These are phyloP conservation scores for Clusia tigrina DNA, from an alignment of 2,888 invertebrate species.

Conservation along the genomic window DNA sequence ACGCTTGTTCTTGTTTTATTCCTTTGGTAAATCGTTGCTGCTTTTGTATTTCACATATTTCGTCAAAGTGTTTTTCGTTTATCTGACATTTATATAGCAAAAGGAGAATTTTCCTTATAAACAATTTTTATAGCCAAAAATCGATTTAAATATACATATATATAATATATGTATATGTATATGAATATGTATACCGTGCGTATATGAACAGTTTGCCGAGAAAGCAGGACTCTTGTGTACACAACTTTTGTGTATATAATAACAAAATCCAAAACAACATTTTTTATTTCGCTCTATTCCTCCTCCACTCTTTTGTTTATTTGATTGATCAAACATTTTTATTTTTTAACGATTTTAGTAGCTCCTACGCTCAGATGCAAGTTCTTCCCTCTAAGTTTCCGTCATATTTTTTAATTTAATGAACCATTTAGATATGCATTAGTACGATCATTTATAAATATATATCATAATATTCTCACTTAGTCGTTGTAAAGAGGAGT, in stretches of 20 bases:
- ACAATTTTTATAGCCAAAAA: background rate
- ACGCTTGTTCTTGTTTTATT: background rate
- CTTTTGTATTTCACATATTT: background rate
- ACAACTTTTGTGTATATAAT: slow-evolving; percentile 32
- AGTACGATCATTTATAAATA: too few species aligned
- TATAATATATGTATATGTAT: slow-evolving; percentile 19
- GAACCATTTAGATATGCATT: too few species aligned
- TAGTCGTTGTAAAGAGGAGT: too few species aligned
- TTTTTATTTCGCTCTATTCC: slow-evolving; percentile 37
- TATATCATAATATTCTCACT: too few species aligned
- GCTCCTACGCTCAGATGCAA: background rate
- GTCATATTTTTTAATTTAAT: too few species aligned
- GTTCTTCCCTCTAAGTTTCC: too few species aligned
- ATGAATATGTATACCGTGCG: slow-evolving; percentile 4
- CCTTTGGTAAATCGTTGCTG: background rate
- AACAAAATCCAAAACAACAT: too few species aligned
- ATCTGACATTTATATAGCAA: background rate
- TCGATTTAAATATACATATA: background rate
- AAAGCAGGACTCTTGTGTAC: slow-evolving; percentile 58
- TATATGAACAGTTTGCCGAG: slow-evolving; percentile 53
- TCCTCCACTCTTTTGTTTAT: slow-evolving; percentile 16
- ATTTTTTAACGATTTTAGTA: slow-evolving; percentile 23
- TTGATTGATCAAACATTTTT: slow-evolving; percentile 23
- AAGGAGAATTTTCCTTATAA: background rate
- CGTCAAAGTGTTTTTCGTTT: too few species aligned